Evolutionary conservation across 1,140 invertebrate species (phyloP), one percentile per base, ranked within the genome.

Genomic region (Lordiphosa collinella): DNA sequence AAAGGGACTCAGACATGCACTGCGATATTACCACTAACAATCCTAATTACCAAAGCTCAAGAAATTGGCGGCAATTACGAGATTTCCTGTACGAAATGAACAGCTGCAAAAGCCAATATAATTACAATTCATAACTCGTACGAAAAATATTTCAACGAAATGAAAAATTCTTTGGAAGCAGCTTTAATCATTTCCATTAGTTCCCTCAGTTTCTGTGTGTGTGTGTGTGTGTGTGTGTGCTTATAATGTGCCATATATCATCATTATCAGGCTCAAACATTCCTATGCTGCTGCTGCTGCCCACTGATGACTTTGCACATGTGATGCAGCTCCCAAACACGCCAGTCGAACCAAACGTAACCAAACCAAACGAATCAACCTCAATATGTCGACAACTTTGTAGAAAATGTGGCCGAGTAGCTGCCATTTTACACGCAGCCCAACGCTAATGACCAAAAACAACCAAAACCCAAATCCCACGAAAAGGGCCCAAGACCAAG

Each of bases 311-410:
- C 76, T 82, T 84, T 84, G 76, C 76, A 82, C 76, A 82, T 82
- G 76, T 82, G 76, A 82, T 74, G 67, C 71, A 74, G 71, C 57
- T 12, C 43, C 48, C 49, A 55, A 53, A 50, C 46, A 63, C 46
- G 57, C 41, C 41, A 74, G 50, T 31, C 50, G 29, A 54, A 62
- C 47, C 51, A 36, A 65, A 47, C 37, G 16, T 4, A 34, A n/a
- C 40, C 18, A 43, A 44, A 44, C n/a, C 8, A 22, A 66, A 80
- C 58, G 71, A 71, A 80, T 80, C 76, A 80, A 80, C 76, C 76
- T 80, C 58, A 76, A 80, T 82, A 80, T 80, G 76, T 80, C 76
- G 76, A 80, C 76, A 82, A 82, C 75, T 75, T 82, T 82, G 75
- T 82, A 80, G 51, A 48, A 56, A 51, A 29, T 32, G 22, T 25